These are phyloP conservation scores for Aethes cnicana DNA, from an alignment of 2,888 invertebrate species.

Conservation along the genomic window DNA sequence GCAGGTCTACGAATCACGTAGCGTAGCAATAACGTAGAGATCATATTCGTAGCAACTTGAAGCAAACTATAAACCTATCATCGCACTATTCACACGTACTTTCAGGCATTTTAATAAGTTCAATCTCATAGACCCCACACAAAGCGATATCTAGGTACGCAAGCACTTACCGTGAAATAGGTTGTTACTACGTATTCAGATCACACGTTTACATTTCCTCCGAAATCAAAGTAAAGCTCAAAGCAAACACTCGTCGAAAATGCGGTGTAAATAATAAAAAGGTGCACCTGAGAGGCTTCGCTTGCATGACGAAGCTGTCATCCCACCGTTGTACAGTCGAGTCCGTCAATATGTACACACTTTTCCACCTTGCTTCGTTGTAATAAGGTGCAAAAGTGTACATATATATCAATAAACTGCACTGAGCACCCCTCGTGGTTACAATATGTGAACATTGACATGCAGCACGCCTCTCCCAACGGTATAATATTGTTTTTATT, in stretches of 20 bases:
- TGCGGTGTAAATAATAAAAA: slow-evolving; percentile 81
- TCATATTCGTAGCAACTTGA: too few relatives aligned
- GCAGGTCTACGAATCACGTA: too few relatives aligned
- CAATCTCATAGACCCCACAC: slow-evolving; percentile 1
- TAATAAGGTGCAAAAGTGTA: too few relatives aligned
- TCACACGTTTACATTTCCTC: slow-evolving; percentile 69
- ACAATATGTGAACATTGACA: slow-evolving; percentile 62
- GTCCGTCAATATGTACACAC: slow-evolving; percentile 62
- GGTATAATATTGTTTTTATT: slow-evolving; percentile 35
- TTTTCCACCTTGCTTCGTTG: too few relatives aligned
- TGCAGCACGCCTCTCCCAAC: slow-evolving; percentile 43
- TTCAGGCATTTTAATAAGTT: slow-evolving; percentile 14
- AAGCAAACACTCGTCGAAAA: slow-evolving; percentile 81
- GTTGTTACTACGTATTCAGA: slow-evolving; percentile 63
- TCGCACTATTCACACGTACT: too few relatives aligned
- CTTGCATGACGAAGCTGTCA: slow-evolving; percentile 62
- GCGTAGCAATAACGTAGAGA: too few relatives aligned
- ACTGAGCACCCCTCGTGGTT: too few relatives aligned
- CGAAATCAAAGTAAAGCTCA: slow-evolving; percentile 79
- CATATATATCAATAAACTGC: too few relatives aligned
- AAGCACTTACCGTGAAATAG: slow-evolving; percentile 64
- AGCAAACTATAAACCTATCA: too few relatives aligned
- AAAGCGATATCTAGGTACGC: slow-evolving; percentile 47
- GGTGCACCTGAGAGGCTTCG: slow-evolving; percentile 63
- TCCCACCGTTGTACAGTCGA: too few relatives aligned